Conservation (phyloP, 2,888 invertebrate species). For the Lithophane semibrunnea region DNA sequence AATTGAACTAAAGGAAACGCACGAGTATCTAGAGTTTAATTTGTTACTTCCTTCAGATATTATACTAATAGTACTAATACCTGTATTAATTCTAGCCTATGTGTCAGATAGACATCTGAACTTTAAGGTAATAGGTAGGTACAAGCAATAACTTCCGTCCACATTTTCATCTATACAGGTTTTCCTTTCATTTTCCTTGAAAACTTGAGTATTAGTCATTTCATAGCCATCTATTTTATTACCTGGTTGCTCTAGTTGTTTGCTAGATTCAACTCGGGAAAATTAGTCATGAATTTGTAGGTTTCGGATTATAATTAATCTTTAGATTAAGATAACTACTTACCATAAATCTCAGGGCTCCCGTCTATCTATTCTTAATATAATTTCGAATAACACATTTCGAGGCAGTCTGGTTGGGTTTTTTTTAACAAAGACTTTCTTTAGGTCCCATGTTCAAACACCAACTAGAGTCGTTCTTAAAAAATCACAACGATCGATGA, state of each 20-base stretch:
- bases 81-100: not conserved
- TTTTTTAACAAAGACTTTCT: no score
- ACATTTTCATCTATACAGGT: conserved; percentile 24
- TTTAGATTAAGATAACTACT: not conserved
- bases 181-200: conserved; percentile 56
- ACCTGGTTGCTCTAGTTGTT: not conserved
- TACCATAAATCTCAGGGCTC: not conserved
- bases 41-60: conserved; percentile 53
- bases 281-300: conserved; percentile 42
- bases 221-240: conserved; percentile 15
- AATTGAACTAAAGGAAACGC: conserved; percentile 63
- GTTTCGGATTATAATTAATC: not conserved
- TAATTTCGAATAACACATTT: no score
- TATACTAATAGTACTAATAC: conserved; percentile 13
- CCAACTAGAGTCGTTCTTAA: no score
- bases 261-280: not conserved
- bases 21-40: conserved; percentile 41
- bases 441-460: no score
- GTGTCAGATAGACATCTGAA: conserved; percentile 8
- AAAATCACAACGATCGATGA: no score
- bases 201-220: conserved; percentile 16
- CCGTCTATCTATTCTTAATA: no score
- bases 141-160: not conserved
- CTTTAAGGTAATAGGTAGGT: conserved; percentile 7
- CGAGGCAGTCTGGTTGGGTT: no score